phyloP scores from a whole-genome alignment of 1,140 invertebrate genomes.

The Chironomus tepperi region DNA sequence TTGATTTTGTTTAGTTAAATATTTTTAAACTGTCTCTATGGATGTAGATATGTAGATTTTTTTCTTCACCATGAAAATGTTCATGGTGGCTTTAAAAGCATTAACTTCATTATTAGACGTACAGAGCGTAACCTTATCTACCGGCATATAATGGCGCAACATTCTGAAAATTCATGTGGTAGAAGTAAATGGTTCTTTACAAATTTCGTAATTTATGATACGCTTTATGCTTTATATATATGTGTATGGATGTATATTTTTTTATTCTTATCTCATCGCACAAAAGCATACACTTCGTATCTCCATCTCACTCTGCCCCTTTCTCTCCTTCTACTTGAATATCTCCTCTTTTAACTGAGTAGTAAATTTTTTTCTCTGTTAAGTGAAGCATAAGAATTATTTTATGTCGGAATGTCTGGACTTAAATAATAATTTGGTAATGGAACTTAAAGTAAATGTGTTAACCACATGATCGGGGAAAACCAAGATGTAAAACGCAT shows the following conservation, averaged over 20 bases:
- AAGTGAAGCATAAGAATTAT: no score
- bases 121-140: conserved; percentile 14
- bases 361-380: no score
- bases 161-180: conserved; percentile 4
- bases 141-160: conserved; percentile 12
- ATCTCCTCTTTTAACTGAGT: no score
- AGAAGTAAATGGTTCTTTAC: conserved; percentile 21
- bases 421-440: no score
- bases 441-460: no score
- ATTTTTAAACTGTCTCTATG: background rate
- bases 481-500: no score
- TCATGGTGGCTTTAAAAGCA: conserved; percentile 7
- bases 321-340: background rate
- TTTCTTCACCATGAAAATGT: background rate
- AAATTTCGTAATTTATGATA: conserved; percentile 21
- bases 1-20: conserved; percentile 7
- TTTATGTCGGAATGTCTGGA: no score
- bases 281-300: conserved; percentile 7
- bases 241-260: background rate
- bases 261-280: conserved; percentile 1
- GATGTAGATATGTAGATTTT: no score
- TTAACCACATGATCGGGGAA: no score
- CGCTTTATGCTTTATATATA: background rate
- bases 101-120: conserved; percentile 9
- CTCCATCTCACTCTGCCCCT: background rate